These are phyloP conservation scores for Thereuonema tuberculata DNA, from an alignment of 1,140 invertebrate genomes.

Conservation along the genomic window DNA sequence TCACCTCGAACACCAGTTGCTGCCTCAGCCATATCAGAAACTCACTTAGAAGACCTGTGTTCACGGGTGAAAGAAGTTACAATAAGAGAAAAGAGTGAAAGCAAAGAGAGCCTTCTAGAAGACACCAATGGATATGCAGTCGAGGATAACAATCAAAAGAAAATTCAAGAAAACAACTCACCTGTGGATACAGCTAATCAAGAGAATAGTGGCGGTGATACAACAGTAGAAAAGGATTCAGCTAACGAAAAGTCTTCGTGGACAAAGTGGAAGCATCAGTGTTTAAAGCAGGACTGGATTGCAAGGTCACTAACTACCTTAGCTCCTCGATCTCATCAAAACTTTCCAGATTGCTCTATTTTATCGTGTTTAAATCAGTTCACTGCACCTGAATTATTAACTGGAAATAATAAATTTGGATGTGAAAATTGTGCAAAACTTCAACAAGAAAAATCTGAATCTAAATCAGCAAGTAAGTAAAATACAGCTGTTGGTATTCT, in stretches of 20 bases:
- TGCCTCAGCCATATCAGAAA: conserved; percentile 10
- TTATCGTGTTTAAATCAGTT: conserved; percentile 83
- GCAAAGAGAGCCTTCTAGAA: too few relatives aligned
- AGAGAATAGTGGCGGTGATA: conserved; percentile 13
- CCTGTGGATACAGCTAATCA: not conserved
- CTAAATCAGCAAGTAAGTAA: not conserved
- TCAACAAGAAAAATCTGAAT: not conserved
- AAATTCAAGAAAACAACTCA: conserved; percentile 12
- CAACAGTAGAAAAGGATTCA: conserved; percentile 16
- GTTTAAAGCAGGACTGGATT: conserved; percentile 23
- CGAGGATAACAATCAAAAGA: conserved; percentile 9
- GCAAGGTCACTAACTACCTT: conserved; percentile 20
- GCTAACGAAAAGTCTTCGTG: conserved; percentile 9
- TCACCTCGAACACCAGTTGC: conserved; percentile 14
- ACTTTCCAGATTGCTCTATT: conserved; percentile 60
- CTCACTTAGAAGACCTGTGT: not conserved
- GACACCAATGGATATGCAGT: conserved; percentile 17
- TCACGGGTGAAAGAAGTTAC: not conserved
- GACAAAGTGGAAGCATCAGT: not conserved
- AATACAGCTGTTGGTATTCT: too few relatives aligned
- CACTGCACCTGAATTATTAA: conserved; percentile 72
- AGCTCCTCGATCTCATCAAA: conserved; percentile 45
- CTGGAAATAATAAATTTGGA: conserved; percentile 78
- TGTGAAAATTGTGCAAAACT: conserved; percentile 73
- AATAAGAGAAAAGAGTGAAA: conserved; percentile 11